Conservation (phyloP, 2,113 vertebrate genomes). For the Crotalus helleri region DNA sequence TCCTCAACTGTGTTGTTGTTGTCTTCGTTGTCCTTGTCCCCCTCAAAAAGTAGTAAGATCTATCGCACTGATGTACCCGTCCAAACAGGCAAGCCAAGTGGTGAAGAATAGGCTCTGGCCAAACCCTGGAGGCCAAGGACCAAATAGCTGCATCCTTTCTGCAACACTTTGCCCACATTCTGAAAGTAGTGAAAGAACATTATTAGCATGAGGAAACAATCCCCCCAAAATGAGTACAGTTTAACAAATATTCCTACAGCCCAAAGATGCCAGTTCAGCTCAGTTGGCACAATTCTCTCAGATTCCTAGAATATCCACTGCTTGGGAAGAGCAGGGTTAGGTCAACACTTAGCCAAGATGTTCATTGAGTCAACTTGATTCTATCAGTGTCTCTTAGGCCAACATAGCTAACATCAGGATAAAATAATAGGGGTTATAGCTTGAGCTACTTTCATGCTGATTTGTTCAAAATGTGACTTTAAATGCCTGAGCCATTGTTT, state of each 20-base stretch:
- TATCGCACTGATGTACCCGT: conserved; percentile 72
- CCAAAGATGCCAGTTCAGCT: not conserved
- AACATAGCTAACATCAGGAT: not conserved
- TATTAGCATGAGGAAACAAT: not conserved
- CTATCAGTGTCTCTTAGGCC: not conserved
- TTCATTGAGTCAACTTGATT: not conserved
- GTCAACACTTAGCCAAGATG: not conserved
- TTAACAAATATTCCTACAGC: not conserved
- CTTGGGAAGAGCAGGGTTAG: too few relatives aligned
- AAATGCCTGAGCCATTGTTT: not conserved
- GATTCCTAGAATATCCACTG: not conserved
- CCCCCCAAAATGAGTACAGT: not conserved
- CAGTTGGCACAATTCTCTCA: not conserved
- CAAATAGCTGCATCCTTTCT: conserved; percentile 84
- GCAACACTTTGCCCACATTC: conserved; percentile 84
- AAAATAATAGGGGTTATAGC: not conserved
- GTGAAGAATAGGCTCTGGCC: conserved; percentile 78
- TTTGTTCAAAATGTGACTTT: not conserved
- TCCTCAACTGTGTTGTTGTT: not conserved
- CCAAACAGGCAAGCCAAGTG: conserved; percentile 71
- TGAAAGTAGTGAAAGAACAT: conserved; percentile 46
- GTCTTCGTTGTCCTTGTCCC: not conserved
- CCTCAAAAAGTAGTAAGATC: accelerated
- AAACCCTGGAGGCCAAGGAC: conserved; percentile 84
- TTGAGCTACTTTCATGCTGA: not conserved